A percentile compares a stretch with the other conserved stretches of the same genome.
Evolutionary conservation across 2,113 vertebrate species (phyloP).

Genomic region (Ageneiosus marmoratus): DNA sequence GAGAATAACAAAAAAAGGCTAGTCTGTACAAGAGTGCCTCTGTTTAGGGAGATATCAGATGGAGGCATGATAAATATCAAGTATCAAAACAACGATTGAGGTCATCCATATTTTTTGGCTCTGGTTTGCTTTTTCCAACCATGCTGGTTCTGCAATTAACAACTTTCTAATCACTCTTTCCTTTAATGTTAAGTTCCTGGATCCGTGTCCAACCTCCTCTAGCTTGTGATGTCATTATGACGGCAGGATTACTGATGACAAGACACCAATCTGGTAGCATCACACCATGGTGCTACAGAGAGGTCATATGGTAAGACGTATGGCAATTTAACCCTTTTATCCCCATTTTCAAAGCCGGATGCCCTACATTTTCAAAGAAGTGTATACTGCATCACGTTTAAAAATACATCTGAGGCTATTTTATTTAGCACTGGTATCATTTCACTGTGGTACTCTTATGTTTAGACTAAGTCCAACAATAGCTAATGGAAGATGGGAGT

Average conservation of each 20-base stretch:
- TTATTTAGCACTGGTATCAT: not conserved
- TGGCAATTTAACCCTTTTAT: slow-evolving; percentile 27
- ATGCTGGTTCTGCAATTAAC: slow-evolving; percentile 10
- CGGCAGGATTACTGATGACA: slow-evolving; percentile 22
- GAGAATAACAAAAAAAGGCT: slow-evolving; percentile 4
- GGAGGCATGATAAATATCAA: not conserved
- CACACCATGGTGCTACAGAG: slow-evolving; percentile 38
- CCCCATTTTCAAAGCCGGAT: slow-evolving; percentile 14
- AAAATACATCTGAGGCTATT: not conserved
- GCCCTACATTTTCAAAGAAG: not conserved
- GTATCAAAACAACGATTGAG: not conserved
- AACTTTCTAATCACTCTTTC: slow-evolving; percentile 2
- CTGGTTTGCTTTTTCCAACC: not conserved
- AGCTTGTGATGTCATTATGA: slow-evolving; percentile 33
- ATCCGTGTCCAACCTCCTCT: slow-evolving; percentile 4
- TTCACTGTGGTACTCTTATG: not conserved
- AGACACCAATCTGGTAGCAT: slow-evolving; percentile 30
- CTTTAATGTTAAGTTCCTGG: slow-evolving; percentile 7
- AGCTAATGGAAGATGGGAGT: not conserved
- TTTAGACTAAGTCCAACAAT: not conserved
- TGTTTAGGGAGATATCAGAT: slow-evolving; percentile 1
- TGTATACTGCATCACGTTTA: not conserved
- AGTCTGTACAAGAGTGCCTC: slow-evolving; percentile 23
- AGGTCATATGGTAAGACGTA: slow-evolving; percentile 37
- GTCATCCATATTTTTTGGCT: not conserved